Base-by-base conservation (phyloP, 2,113 vertebrate genomes). In the Ceratotherium simum region DNA sequence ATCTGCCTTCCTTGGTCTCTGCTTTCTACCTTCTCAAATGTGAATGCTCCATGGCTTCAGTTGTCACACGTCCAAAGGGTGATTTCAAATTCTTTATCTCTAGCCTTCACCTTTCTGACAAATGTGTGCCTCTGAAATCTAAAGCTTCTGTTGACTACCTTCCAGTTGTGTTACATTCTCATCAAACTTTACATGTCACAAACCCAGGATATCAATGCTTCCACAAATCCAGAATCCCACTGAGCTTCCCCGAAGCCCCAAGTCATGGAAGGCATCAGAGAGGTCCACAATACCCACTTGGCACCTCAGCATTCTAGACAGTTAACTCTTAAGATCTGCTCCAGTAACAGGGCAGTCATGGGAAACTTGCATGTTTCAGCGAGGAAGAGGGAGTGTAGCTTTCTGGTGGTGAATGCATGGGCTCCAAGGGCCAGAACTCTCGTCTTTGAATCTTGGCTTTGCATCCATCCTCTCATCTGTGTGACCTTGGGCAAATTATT, bases 401-500 rank as follows among this genome's bases (percentile, higher is more conserved):
- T n/a, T 20, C 51, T 12, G 31, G 18, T 29, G 64, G 54, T 48
- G 20, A 42, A 7, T 5, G 1, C 0, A 0, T 8, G 11, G 13
- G 3, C 42, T 84, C 18, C 0, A 0, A 29, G 72, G 65, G 9
- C 23, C 12, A 29, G 62, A 36, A 27, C 18, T 6, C 39, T 29
- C 17, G 69, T 56, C 18, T 88, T 69, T 60, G 42, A n/a, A 5
- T 90, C 76, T 72, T 56, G n/a, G 17, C 51, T 92, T 78, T 46
- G n/a, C 65, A 9, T 76, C 21, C 36, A 25, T 60, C 31, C 10
- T 70, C 39, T 95, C 51, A 7, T 70, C 12, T 79, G 3, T 87
- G 65, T 87, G 87, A 95, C 82, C 72, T 90, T 87, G 82, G 51
- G 54, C 8, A 60, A 51, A 48, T 89, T 75, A 14, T 54, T 96